A percentile compares a stretch with the other conserved stretches of the same genome.
Conservation (phyloP, 2,113 vertebrate species). For the Passer domesticus region DNA sequence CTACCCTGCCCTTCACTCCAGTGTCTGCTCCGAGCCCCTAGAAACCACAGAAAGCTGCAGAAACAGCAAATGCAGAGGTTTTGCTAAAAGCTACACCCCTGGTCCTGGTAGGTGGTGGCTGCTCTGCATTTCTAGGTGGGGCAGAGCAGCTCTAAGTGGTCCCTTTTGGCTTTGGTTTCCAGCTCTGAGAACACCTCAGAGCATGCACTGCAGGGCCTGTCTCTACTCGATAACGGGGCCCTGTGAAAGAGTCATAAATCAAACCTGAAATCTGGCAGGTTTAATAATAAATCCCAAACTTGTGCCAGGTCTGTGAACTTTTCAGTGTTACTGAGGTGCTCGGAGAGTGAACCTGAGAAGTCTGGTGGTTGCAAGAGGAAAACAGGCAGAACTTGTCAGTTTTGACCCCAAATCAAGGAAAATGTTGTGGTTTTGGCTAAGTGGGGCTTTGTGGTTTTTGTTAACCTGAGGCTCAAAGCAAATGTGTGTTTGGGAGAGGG, state of each 20-base stretch:
- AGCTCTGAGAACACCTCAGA: background rate
- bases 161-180: slow-evolving; percentile 2
- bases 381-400: slow-evolving; percentile 65
- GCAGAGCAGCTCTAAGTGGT: slow-evolving; percentile 18
- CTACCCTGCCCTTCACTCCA: background rate
- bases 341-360: slow-evolving; percentile 42
- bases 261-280: slow-evolving; percentile 59
- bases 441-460: slow-evolving; percentile 54
- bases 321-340: slow-evolving; percentile 34
- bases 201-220: slow-evolving; percentile 47
- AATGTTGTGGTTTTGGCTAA: slow-evolving; percentile 63
- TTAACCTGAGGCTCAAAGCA: slow-evolving; percentile 59
- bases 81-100: background rate
- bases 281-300: slow-evolving; percentile 59
- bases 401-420: slow-evolving; percentile 67
- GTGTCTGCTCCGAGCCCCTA: background rate
- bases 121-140: background rate
- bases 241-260: slow-evolving; percentile 49
- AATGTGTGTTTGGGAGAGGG: background rate
- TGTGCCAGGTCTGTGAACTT: slow-evolving; percentile 61
- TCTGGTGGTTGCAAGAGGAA: slow-evolving; percentile 27
- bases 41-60: background rate
- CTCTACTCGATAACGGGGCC: slow-evolving; percentile 17
- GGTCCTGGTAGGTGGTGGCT: background rate
- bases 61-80: background rate